A percentile compares a stretch with the other conserved stretches of the same genome.
These are phyloP conservation scores for Pachypeltis micranthus DNA, from an alignment of 1,140 invertebrate genomes.

Conservation along the genomic window DNA sequence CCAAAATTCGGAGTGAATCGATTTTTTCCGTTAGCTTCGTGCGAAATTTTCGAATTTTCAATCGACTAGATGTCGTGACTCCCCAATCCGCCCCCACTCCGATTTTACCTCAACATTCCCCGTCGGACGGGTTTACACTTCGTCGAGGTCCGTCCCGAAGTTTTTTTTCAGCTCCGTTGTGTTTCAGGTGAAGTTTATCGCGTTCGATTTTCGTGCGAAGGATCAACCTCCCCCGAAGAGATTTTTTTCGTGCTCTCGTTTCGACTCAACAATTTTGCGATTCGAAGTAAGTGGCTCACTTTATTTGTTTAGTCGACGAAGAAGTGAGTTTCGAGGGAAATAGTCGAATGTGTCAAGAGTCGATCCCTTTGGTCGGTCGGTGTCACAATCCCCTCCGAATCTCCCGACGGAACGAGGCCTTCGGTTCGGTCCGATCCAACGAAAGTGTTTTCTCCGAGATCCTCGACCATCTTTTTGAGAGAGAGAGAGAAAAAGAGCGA, in stretches of 20 bases:
- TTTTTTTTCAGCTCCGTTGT: background rate
- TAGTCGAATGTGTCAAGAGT: no score
- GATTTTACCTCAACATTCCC: background rate
- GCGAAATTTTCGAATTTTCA: background rate
- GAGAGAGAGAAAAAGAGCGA: background rate
- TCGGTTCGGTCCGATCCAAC: background rate
- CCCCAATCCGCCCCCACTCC: background rate
- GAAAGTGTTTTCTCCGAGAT: background rate
- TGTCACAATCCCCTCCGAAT: conserved; percentile 2
- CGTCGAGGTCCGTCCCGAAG: conserved; percentile 1
- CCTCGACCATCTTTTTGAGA: background rate
- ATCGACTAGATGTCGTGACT: no score
- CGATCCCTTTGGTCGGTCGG: background rate
- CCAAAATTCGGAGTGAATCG: background rate
- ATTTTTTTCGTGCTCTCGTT: background rate
- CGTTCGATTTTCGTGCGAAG: no score
- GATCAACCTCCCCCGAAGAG: no score
- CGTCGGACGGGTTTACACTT: background rate
- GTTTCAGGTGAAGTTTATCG: conserved; percentile 4
- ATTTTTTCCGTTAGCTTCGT: background rate
- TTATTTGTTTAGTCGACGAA: background rate
- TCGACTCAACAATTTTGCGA: background rate
- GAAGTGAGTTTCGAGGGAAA: background rate
- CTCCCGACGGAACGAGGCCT: conserved; percentile 1
- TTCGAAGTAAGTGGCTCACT: no score